Evolutionary conservation across 2,888 invertebrate genomes (phyloP).

Genomic region (Penaeus monodon): DNA sequence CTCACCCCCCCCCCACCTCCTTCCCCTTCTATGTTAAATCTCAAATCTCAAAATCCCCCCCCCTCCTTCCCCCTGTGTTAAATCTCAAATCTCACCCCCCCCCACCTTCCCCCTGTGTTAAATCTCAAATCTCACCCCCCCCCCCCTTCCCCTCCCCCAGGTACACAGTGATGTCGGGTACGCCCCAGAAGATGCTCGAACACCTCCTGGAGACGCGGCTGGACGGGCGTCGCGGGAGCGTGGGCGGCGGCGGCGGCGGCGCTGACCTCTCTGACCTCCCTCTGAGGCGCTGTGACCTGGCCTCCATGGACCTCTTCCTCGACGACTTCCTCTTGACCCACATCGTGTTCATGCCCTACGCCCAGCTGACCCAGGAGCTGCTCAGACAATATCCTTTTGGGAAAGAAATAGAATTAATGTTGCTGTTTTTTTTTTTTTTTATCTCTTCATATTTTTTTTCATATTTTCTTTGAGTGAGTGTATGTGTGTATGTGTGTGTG

Average conservation of each 20-base stretch:
- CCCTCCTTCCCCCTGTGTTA: no score
- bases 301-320: constrained; percentile 79
- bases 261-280: constrained; percentile 67
- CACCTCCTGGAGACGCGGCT: constrained; percentile 85
- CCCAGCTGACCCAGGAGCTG: constrained; percentile 80
- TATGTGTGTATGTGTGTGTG: no score
- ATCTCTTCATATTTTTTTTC: no score
- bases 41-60: no score
- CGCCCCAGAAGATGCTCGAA: constrained; percentile 87
- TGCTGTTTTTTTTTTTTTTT: no score
- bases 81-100: no score
- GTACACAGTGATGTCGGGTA: constrained; percentile 89
- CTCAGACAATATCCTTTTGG: constrained; percentile 83
- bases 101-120: no score
- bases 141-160: constrained; percentile 69
- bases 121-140: no score
- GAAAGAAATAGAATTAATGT: background rate
- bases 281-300: constrained; percentile 64
- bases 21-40: no score
- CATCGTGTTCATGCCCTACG: constrained; percentile 84
- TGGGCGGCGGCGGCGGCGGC: constrained; percentile 67
- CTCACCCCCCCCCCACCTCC: no score
- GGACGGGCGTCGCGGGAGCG: constrained; percentile 72
- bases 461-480: no score
- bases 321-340: constrained; percentile 87